These are phyloP conservation scores for Sitodiplosis mosellana DNA, from an alignment of 1,140 invertebrate genomes.

Conservation along the genomic window DNA sequence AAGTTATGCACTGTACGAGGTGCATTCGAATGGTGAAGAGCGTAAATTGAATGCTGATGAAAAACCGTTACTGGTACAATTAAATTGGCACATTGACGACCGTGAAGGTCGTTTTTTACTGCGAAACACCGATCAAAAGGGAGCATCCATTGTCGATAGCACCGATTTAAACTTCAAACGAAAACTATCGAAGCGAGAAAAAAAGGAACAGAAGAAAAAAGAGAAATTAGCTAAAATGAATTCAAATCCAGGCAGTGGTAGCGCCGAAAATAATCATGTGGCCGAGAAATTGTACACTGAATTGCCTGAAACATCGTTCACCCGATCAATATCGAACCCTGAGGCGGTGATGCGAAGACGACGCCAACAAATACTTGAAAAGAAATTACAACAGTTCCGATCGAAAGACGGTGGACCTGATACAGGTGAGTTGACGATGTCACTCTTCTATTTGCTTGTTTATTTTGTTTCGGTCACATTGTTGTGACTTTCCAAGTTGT, in stretches of 20 bases:
- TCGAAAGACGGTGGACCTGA: slow-evolving; percentile 86
- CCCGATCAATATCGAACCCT: slow-evolving; percentile 95
- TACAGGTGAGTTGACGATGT: slow-evolving; percentile 33
- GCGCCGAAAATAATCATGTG: slow-evolving; percentile 57
- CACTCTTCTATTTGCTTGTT: background rate
- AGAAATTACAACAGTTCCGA: slow-evolving; percentile 89
- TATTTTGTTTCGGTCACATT: background rate
- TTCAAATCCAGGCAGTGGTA: slow-evolving; percentile 51
- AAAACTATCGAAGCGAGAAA: slow-evolving; percentile 95
- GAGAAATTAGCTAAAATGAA: slow-evolving; percentile 77
- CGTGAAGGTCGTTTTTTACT: slow-evolving; percentile 92
- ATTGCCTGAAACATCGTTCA: slow-evolving; percentile 94
- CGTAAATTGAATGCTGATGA: slow-evolving; percentile 74
- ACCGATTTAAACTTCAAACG: slow-evolving; percentile 41
- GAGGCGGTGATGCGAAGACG: slow-evolving; percentile 95
- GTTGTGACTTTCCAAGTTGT: slow-evolving; percentile 6
- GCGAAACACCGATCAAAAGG: slow-evolving; percentile 30
- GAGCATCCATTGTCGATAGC: slow-evolving; percentile 14
- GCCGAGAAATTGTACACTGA: slow-evolving; percentile 90
- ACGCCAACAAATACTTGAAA: slow-evolving; percentile 92
- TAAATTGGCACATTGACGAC: slow-evolving; percentile 98
- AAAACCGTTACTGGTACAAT: slow-evolving; percentile 89
- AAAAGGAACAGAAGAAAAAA: slow-evolving; percentile 95
- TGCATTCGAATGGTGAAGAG: slow-evolving; percentile 93
- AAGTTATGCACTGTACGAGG: slow-evolving; percentile 92